A percentile compares a stretch with the other conserved stretches of the same genome.
phyloP scores from a whole-genome alignment of 2,113 vertebrate species.

The Oreocharis arfaki region DNA sequence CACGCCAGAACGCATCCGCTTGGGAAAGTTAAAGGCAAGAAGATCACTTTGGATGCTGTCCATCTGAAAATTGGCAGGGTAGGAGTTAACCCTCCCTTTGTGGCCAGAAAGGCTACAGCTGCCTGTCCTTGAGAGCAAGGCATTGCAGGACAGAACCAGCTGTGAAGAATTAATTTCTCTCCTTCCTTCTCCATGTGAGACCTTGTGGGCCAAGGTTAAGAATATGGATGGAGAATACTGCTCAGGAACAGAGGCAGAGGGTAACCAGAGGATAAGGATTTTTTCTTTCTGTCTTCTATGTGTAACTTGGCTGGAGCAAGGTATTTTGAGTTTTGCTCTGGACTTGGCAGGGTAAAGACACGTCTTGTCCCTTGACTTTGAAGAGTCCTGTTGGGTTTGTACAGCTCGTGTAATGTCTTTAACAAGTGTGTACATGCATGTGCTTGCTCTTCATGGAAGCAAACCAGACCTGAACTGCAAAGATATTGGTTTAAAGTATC shows the following conservation, averaged over 20 bases:
- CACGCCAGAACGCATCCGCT: not conserved
- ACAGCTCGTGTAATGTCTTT: not conserved
- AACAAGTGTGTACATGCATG: not conserved
- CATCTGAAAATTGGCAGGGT: conserved; percentile 30
- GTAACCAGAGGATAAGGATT: not conserved
- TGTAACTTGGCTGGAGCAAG: not conserved
- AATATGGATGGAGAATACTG: not conserved
- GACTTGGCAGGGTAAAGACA: not conserved
- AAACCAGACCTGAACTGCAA: not conserved
- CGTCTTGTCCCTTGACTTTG: not conserved
- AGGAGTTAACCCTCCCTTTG: conserved; percentile 44
- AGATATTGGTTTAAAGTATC: not conserved
- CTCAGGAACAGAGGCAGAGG: not conserved
- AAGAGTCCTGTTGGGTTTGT: not conserved
- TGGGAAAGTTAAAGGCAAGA: conserved; percentile 23
- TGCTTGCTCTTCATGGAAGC: not conserved
- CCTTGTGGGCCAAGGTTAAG: not conserved
- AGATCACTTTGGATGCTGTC: conserved; percentile 14
- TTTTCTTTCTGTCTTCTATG: not conserved
- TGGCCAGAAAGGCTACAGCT: conserved; percentile 27
- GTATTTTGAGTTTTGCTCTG: not conserved
- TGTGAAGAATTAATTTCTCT: conserved; percentile 28
- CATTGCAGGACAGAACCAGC: conserved; percentile 47
- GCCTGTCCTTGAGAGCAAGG: conserved; percentile 28
- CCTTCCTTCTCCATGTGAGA: not conserved